Evolutionary conservation across 2,888 invertebrate genomes (phyloP).

Genomic region (Acleris holmiana): DNA sequence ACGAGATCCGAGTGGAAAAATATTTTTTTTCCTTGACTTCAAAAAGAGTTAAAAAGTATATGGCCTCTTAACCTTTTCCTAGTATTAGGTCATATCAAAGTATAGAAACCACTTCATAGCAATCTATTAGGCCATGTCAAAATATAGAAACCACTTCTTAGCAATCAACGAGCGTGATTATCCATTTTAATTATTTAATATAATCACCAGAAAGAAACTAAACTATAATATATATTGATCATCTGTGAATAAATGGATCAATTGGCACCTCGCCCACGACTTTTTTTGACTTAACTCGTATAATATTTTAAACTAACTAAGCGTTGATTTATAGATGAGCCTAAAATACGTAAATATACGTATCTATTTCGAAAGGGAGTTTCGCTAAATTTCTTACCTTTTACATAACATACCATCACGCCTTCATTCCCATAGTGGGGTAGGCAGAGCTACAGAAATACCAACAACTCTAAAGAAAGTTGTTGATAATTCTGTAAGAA

Average conservation of each 20-base stretch:
- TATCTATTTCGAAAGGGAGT: not conserved
- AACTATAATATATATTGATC: slow-evolving; percentile 4
- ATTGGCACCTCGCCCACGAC: slow-evolving; percentile 16
- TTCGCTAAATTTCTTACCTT: no score
- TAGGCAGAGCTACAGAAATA: no score
- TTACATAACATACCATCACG: no score
- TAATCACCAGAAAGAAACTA: slow-evolving; percentile 7
- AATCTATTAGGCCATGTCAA: slow-evolving; percentile 9
- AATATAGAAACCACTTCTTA: slow-evolving; percentile 6
- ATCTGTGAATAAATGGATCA: slow-evolving; percentile 15
- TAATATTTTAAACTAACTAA: not conserved
- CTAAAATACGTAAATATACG: not conserved
- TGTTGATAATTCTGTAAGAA: no score
- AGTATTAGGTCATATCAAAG: slow-evolving; percentile 3
- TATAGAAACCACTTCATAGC: slow-evolving; percentile 7
- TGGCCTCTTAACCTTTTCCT: no score
- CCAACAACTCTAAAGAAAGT: no score
- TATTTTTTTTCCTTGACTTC: no score
- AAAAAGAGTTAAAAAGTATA: no score
- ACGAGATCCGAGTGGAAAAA: no score
- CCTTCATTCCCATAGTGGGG: no score
- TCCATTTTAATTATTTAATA: slow-evolving; percentile 14
- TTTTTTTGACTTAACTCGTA: not conserved
- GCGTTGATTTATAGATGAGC: not conserved
- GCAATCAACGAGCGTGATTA: slow-evolving; percentile 22